Percentiles rank a stretch among this genome's conserved stretches.
These are phyloP conservation scores for Chirona hameri DNA, from an alignment of 2,888 invertebrate genomes.

Conservation along the genomic window DNA sequence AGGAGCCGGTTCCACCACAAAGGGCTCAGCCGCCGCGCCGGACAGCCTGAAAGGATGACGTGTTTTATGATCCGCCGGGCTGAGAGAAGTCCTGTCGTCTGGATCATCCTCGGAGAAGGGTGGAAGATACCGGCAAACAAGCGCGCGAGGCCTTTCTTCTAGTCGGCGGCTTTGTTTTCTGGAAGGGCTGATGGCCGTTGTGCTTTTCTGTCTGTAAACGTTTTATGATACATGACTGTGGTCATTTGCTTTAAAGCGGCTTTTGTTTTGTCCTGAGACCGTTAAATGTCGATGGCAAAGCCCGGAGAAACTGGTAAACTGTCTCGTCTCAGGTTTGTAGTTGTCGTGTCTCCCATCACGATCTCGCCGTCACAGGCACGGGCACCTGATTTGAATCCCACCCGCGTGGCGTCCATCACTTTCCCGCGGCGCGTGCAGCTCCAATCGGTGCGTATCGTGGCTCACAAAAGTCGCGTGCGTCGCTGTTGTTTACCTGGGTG, in stretches of 20 bases:
- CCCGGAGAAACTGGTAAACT: background rate
- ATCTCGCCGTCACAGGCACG: too few relatives aligned
- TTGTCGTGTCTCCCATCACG: too few relatives aligned
- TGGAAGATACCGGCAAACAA: background rate
- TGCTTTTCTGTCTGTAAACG: background rate
- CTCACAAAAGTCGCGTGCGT: background rate
- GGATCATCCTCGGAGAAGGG: background rate
- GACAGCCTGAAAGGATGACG: background rate
- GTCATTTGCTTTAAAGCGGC: background rate
- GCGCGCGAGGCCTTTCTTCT: background rate
- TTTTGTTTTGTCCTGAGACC: background rate
- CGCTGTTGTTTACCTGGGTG: background rate
- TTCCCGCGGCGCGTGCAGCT: background rate
- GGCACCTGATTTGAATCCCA: background rate
- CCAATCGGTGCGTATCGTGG: background rate
- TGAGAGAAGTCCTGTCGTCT: background rate
- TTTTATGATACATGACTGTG: background rate
- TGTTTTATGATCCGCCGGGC: background rate
- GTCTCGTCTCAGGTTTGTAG: too few relatives aligned
- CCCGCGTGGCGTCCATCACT: background rate
- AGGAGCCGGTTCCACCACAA: background rate
- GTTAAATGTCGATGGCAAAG: background rate
- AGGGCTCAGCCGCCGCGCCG: background rate
- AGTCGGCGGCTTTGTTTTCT: background rate
- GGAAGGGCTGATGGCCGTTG: background rate